Conservation (phyloP, 2,888 invertebrate species). For the Aromia moschata region DNA sequence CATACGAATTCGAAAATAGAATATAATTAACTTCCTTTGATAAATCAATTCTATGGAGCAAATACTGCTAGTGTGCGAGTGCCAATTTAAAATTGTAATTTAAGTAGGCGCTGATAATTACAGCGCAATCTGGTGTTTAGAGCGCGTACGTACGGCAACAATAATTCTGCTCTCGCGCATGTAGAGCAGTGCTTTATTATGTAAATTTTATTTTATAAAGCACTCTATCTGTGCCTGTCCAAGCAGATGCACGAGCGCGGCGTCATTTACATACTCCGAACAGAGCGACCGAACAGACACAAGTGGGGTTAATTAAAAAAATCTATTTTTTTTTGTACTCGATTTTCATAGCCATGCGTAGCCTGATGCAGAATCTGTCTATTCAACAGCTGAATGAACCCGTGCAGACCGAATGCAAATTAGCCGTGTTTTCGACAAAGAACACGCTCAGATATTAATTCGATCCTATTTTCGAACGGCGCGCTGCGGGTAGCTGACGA, state of each 20-base stretch:
- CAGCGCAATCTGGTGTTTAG: constrained; percentile 7
- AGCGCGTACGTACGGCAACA: constrained; percentile 10
- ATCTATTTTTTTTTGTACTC: constrained; percentile 39
- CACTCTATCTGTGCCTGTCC: constrained; percentile 36
- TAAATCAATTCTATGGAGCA: too few relatives aligned
- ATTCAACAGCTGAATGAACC: constrained; percentile 37
- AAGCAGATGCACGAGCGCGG: constrained; percentile 37
- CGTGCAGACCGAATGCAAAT: constrained; percentile 38
- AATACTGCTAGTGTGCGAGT: too few relatives aligned
- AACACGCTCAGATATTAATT: neutral
- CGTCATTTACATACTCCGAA: constrained; percentile 46
- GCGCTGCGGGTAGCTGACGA: too few relatives aligned
- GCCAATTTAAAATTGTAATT: constrained; percentile 11
- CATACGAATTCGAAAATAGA: too few relatives aligned
- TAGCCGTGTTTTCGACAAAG: constrained; percentile 17
- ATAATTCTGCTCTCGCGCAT: constrained; percentile 22
- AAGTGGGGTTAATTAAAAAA: constrained; percentile 45
- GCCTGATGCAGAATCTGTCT: constrained; percentile 35
- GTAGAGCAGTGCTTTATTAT: constrained; percentile 33
- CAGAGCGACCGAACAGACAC: constrained; percentile 37
- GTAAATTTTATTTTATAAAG: constrained; percentile 36
- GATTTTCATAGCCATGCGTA: constrained; percentile 24
- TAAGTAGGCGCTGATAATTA: constrained; percentile 25
- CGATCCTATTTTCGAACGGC: neutral
- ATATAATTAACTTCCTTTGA: too few relatives aligned